phyloP scores from a whole-genome alignment of 2,797 vertebrate genomes.

The Scolopax bukidnonensis region DNA sequence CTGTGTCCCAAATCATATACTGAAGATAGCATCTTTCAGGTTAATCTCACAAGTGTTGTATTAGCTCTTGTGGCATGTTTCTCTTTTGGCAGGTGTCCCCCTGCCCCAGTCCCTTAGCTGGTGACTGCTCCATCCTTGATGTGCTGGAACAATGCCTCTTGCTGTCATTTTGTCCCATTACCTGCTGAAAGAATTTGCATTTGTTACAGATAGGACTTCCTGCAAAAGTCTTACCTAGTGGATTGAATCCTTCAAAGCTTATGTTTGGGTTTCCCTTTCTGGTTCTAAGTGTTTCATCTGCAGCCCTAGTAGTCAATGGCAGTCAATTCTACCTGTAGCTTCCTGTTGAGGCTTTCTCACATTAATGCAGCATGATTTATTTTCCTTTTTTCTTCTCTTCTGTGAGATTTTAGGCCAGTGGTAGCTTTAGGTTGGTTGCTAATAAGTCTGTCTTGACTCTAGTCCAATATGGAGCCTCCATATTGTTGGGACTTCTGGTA shows the following conservation, averaged over 20 bases:
- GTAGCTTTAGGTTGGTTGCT: not conserved
- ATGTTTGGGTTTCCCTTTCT: not conserved
- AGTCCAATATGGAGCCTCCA: not conserved
- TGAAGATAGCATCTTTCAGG: not conserved
- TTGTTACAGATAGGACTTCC: not conserved
- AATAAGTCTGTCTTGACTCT: not conserved
- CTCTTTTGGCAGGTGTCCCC: fast-evolving
- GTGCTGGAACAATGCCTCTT: not conserved
- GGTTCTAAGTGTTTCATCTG: not conserved
- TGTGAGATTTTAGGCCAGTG: not conserved
- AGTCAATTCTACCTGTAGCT: not conserved
- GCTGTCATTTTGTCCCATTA: not conserved
- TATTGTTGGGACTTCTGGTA: not conserved
- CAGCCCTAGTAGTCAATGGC: not conserved
- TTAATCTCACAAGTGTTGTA: fast-evolving
- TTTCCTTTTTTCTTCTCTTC: not conserved
- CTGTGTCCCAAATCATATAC: not conserved
- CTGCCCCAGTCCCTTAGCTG: fast-evolving
- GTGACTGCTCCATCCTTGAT: not conserved
- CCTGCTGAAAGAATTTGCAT: not conserved
- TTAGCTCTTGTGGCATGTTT: not conserved
- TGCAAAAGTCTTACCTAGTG: not conserved
- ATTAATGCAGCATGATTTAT: not conserved
- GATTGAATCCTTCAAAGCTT: not conserved
- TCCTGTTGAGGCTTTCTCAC: not conserved